Percentiles rank a stretch among this genome's conserved stretches.
These are phyloP conservation scores for Cryptoprocta ferox DNA, from an alignment of 2,797 vertebrate genomes.

Conservation along the genomic window DNA sequence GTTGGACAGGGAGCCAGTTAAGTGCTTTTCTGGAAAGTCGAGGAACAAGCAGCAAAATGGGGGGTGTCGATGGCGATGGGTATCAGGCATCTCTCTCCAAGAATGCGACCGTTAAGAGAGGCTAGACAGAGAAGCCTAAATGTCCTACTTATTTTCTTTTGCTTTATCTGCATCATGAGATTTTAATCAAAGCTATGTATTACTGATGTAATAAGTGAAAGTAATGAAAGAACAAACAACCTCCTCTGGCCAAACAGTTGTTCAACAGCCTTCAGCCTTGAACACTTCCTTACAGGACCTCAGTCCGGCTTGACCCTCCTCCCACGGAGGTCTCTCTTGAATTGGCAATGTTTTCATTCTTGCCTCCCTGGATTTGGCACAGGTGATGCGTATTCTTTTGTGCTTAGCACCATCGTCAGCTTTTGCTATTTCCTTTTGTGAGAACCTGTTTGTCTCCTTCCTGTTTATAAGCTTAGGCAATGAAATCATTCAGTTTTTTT, in stretches of 20 bases:
- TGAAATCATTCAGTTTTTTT: not conserved
- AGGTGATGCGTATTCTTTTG: not conserved
- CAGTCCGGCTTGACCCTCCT: not conserved
- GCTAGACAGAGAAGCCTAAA: not conserved
- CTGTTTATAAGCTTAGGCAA: not conserved
- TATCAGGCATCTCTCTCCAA: not conserved
- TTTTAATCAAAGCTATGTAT: not conserved
- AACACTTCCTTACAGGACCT: not conserved
- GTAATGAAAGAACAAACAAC: not conserved
- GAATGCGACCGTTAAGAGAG: not conserved
- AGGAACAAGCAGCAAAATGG: not conserved
- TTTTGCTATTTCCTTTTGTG: conserved; percentile 19
- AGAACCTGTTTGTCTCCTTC: conserved; percentile 2
- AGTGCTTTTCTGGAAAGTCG: not conserved
- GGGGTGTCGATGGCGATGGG: accelerated
- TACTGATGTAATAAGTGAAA: not conserved
- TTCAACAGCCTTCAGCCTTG: not conserved
- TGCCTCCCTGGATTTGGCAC: not conserved
- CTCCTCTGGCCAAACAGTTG: no score
- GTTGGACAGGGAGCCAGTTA: not conserved
- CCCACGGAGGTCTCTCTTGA: not conserved
- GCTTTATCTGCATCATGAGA: not conserved
- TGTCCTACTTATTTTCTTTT: not conserved
- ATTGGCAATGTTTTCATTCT: not conserved
- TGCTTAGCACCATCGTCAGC: not conserved